A percentile compares a stretch with the other conserved stretches of the same genome.
phyloP scores from a whole-genome alignment of 92 coral and sea anemone genomes.

The Epizoanthus scotinus region DNA sequence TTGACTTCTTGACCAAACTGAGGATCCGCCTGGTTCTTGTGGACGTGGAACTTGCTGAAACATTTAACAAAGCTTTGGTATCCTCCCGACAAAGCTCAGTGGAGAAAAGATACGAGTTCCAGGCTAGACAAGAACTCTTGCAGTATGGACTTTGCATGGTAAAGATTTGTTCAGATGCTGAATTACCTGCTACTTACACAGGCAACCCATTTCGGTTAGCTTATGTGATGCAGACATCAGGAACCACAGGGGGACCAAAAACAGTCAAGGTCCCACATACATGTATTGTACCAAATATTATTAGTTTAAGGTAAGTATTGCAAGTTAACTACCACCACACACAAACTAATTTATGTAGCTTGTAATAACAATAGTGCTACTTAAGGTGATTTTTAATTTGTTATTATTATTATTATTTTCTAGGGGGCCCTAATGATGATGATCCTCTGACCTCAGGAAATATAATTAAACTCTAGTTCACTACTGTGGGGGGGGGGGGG shows the following conservation, averaged over 20 bases:
- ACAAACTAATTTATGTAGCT: no score
- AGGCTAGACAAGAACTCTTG: constrained; percentile 1
- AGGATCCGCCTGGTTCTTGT: constrained; percentile 50
- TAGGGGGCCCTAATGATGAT: no score
- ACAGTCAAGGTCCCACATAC: constrained; percentile 83
- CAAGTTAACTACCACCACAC: neutral
- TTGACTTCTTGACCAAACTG: constrained; percentile 54
- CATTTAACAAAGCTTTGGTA: neutral
- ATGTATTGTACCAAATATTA: constrained; percentile 86
- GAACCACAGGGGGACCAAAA: constrained; percentile 93
- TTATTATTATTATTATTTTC: no score
- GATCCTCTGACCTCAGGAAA: no score
- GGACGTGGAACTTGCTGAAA: constrained; percentile 30
- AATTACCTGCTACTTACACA: neutral
- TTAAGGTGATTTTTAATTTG: no score
- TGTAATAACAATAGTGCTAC: no score
- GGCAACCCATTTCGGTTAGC: constrained; percentile 51
- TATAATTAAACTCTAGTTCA: no score
- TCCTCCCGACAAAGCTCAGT: neutral
- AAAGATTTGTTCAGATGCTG: constrained; percentile 7
- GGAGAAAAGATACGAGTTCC: neutral
- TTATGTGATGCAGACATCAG: constrained; percentile 95
- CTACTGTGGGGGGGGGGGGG: no score
- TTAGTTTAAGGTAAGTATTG: constrained; percentile 58
- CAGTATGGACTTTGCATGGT: constrained; percentile 17